Evolutionary conservation across 2,888 invertebrate species (phyloP).

Genomic region (Dicranocentrus wangi): DNA sequence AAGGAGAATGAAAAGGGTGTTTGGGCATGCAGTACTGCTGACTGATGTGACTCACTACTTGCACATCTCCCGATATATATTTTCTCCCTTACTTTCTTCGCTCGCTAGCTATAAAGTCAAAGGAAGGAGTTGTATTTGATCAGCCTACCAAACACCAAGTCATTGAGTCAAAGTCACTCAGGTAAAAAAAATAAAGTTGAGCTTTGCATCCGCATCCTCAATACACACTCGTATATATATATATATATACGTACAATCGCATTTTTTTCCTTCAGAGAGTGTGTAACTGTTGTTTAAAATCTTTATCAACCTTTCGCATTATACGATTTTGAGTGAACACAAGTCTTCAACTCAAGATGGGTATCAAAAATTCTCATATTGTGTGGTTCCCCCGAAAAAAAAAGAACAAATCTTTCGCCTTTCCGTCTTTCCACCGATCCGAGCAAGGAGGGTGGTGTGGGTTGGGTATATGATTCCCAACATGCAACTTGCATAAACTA

Average conservation of each 20-base stretch:
- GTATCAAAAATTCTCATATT: no score
- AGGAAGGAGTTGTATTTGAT: conserved; percentile 57
- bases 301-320: no score
- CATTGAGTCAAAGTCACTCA: conserved; percentile 36
- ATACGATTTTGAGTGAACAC: no score
- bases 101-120: conserved; percentile 49
- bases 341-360: no score
- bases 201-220: background rate
- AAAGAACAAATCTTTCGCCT: conserved; percentile 28
- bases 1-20: conserved; percentile 60
- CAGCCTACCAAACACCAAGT: conserved; percentile 14
- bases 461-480: conserved; percentile 3
- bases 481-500: conserved; percentile 63
- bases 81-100: no score
- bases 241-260: no score
- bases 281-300: no score
- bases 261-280: no score
- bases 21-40: conserved; percentile 41
- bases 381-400: conserved; percentile 35
- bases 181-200: conserved; percentile 29
- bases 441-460: background rate
- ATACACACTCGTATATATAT: conserved; percentile 17
- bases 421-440: conserved; percentile 14
- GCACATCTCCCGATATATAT: no score
- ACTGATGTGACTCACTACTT: no score